These are phyloP conservation scores for Pseudoatta argentina DNA, from an alignment of 1,140 invertebrate genomes.

Conservation along the genomic window DNA sequence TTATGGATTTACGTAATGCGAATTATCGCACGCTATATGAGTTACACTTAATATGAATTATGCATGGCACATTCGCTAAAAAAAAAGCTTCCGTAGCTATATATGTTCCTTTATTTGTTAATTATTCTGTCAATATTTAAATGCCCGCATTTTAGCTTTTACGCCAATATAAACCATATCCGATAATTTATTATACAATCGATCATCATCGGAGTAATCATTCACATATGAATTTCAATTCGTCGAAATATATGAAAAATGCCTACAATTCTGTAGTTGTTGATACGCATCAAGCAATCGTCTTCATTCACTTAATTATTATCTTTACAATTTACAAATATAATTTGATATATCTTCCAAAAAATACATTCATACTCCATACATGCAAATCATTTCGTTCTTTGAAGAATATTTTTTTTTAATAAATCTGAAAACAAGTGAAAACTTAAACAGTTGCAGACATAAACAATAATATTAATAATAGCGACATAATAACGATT, in stretches of 20 bases:
- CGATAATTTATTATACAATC: slow-evolving; percentile 73
- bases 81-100: slow-evolving; percentile 58
- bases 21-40: slow-evolving; percentile 48
- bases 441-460: slow-evolving; percentile 80
- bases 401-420: slow-evolving; percentile 74
- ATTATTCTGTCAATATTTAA: slow-evolving; percentile 69
- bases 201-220: slow-evolving; percentile 39
- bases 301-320: slow-evolving; percentile 60
- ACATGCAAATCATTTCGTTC: slow-evolving; percentile 71
- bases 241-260: slow-evolving; percentile 68
- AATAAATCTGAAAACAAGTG: slow-evolving; percentile 80
- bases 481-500: slow-evolving; percentile 34
- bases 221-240: slow-evolving; percentile 62
- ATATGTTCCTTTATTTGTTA: slow-evolving; percentile 69
- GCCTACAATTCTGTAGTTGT: slow-evolving; percentile 36
- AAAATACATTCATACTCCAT: slow-evolving; percentile 82
- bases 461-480: slow-evolving; percentile 75
- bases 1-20: background rate
- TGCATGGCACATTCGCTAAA: slow-evolving; percentile 77
- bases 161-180: slow-evolving; percentile 40
- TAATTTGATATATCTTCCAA: slow-evolving; percentile 83
- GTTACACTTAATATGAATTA: slow-evolving; percentile 72
- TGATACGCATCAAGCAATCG: background rate
- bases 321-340: slow-evolving; percentile 85
- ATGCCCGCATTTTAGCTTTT: slow-evolving; percentile 78